Evolutionary conservation across 2,888 invertebrate species (phyloP), one percentile per base, ranked within the genome.

Genomic region (Calephelis perditalis): DNA sequence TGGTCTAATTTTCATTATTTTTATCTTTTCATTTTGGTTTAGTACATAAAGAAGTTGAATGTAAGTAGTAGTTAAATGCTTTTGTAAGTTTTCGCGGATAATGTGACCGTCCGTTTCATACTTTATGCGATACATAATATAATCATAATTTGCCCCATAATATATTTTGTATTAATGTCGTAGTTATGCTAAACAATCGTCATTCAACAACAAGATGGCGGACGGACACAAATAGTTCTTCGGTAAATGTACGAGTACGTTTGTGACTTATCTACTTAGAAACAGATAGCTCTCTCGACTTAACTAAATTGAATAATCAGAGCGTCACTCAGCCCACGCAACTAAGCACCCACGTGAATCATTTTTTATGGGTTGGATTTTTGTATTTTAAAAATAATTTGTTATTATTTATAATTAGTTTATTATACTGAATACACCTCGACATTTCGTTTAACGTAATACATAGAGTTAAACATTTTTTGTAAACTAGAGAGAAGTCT

Each of bases 201-300:
- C 81, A 84, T 78, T 79, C 73, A 74, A 79, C 77, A 76, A 84
- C 86, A 88, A 87, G 83, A 87, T 87, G 86, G 86, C 86, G 82
- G 85, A 70, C 77, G 76, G 71, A 76, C 75, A 76, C 78, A 83
- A 84, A 82, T 83, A 85, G 81, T 75, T 73, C 76, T 75, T 73
- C 75, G 74, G 75, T 74, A 78, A 77, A 76, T 77, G 74, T 75
- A 74, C 76, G 73, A 77, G 74, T 75, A 74, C 76, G 73, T 72
- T 79, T 77, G 77, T 79, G 79, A 81, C 76, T 80, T 82, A 81
- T 79, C 80, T 77, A 75, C 74, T 74, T 78, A 76, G 76, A 73
- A 76, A 75, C 73, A 72, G 72, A 77, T 76, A 71, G 70, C 71
- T 68, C 71, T 72, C 70, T 68, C 67, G 69, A 68, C 61, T 65